These are phyloP conservation scores for Drosophila carrolli DNA, from an alignment of 1,140 invertebrate species.

Conservation along the genomic window DNA sequence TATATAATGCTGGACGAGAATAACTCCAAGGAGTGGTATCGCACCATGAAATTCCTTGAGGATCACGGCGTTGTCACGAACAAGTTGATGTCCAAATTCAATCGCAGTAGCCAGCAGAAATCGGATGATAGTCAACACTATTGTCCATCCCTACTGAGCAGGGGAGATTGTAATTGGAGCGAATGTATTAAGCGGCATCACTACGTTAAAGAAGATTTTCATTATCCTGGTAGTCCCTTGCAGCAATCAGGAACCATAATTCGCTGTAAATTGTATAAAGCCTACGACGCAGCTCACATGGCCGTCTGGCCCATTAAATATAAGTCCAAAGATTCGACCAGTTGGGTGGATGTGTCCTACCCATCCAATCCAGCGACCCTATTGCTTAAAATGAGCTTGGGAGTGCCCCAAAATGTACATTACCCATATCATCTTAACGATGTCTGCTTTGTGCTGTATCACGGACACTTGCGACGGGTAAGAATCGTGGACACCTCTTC, in stretches of 20 bases:
- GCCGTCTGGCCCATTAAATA: conserved; percentile 37
- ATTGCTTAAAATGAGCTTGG: conserved; percentile 27
- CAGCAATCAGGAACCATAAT: conserved; percentile 16
- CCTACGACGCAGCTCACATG: conserved; percentile 38
- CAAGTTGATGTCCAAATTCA: conserved; percentile 6
- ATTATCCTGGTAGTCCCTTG: neutral
- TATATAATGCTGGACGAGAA: conserved; percentile 48
- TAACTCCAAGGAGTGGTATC: conserved; percentile 16
- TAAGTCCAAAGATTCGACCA: neutral
- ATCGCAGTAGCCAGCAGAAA: conserved; percentile 1
- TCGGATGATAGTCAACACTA: neutral
- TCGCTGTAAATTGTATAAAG: conserved; percentile 25
- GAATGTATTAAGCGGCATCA: conserved; percentile 42
- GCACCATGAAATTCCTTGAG: conserved; percentile 27
- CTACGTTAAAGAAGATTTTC: conserved; percentile 12
- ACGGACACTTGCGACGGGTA: conserved; percentile 29
- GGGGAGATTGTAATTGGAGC: conserved; percentile 20
- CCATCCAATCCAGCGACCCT: neutral
- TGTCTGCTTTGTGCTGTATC: conserved; percentile 34
- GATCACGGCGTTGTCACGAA: conserved; percentile 19
- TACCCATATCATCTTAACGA: conserved; percentile 10
- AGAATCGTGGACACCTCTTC: conserved; percentile 32
- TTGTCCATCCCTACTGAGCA: conserved; percentile 14
- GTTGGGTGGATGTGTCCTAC: conserved; percentile 17
- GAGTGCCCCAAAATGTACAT: conserved; percentile 1